Conservation (phyloP, 2,797 vertebrate genomes). For the Xiphophorus birchmanni region DNA sequence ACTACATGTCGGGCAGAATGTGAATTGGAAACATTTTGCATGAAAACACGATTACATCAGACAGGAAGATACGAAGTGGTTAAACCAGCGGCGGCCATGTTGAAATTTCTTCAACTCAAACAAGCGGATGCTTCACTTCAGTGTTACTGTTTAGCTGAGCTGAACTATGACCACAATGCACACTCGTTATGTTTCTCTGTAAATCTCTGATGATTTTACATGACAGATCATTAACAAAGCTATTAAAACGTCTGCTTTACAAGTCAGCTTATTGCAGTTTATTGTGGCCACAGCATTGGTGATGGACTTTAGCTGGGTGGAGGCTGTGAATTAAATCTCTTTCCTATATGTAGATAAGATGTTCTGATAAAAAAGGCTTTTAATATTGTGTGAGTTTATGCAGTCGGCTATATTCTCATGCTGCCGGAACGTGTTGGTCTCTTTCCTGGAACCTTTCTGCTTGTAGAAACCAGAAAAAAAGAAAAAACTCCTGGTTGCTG, state of each 20-base stretch:
- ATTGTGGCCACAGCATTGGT: conserved; percentile 4
- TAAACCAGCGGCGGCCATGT: not conserved
- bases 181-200: conserved; percentile 9
- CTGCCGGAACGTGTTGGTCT: too few species aligned
- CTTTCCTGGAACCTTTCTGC: not conserved
- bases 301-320: conserved; percentile 25
- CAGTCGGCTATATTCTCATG: not conserved
- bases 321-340: not conserved
- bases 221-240: conserved; percentile 26
- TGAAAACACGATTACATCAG: not conserved
- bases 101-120: not conserved
- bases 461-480: not conserved
- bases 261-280: conserved; percentile 4
- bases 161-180: conserved; percentile 15
- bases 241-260: conserved; percentile 20
- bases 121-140: not conserved
- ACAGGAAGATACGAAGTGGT: not conserved
- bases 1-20: not conserved
- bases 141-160: conserved; percentile 1
- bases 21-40: not conserved
- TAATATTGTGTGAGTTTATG: not conserved
- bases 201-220: conserved; percentile 15
- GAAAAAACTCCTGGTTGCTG: not conserved
- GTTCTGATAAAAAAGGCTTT: not conserved
- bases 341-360: conserved; percentile 12